Evolutionary conservation across 2,888 invertebrate genomes (phyloP).

Genomic region (Entomobrya multifasciata): DNA sequence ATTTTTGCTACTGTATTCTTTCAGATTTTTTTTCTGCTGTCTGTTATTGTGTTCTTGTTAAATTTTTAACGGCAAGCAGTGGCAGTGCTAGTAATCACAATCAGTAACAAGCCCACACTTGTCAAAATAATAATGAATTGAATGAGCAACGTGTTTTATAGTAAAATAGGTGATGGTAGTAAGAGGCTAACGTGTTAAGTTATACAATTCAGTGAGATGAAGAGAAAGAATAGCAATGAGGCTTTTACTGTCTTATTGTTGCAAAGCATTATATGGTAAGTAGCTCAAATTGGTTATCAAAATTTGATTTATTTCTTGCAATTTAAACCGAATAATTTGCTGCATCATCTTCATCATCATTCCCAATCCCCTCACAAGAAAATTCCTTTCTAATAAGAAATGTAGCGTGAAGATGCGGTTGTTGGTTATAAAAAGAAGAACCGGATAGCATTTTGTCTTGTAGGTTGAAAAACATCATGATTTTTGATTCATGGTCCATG

Average conservation of each 20-base stretch:
- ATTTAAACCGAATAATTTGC: constrained; percentile 40
- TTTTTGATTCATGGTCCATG: constrained; percentile 25
- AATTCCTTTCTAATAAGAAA: constrained; percentile 19
- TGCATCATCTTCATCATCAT: constrained; percentile 21
- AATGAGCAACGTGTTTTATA: constrained; percentile 29
- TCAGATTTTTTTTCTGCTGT: neutral
- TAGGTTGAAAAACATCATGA: no score
- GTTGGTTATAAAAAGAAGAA: constrained; percentile 24
- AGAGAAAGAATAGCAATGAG: constrained; percentile 4
- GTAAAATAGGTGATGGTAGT: neutral
- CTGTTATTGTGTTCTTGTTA: constrained; percentile 37
- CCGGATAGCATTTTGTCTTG: constrained; percentile 18
- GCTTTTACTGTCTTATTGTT: constrained; percentile 4
- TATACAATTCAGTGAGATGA: constrained; percentile 10
- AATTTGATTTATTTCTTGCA: constrained; percentile 59
- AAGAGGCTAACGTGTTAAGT: constrained; percentile 20
- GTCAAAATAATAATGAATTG: constrained; percentile 63
- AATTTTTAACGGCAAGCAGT: constrained; percentile 23
- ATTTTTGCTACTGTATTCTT: neutral
- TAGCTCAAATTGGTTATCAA: constrained; percentile 48
- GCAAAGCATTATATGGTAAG: constrained; percentile 8
- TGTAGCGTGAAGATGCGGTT: constrained; percentile 25
- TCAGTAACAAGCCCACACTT: constrained; percentile 60
- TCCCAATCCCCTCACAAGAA: neutral
- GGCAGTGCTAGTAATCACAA: neutral